Percentiles rank a stretch among this genome's conserved stretches.
Evolutionary conservation across 2,113 vertebrate genomes (phyloP).

Genomic region (Chaetodon trifascialis): DNA sequence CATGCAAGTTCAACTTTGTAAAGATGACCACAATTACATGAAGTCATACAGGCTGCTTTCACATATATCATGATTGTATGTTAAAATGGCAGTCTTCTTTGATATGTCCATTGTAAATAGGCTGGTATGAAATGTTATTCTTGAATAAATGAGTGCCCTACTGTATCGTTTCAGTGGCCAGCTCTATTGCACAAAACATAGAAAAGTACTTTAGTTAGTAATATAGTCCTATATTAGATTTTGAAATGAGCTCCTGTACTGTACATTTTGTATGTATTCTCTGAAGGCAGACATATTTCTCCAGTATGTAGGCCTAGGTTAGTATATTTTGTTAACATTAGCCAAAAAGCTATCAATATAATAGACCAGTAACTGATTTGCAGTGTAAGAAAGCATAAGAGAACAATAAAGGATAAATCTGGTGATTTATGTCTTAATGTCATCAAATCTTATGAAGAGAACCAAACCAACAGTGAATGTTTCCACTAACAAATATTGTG

Average conservation of each 20-base stretch:
- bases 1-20: not conserved
- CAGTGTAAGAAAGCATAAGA: not conserved
- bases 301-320: not conserved
- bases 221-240: not conserved
- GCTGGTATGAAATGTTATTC: slow-evolving; percentile 2
- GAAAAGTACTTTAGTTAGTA: not conserved
- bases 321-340: not conserved
- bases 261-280: too few relatives aligned
- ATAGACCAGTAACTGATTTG: not conserved
- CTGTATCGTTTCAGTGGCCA: not conserved
- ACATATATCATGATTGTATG: not conserved
- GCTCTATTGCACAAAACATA: not conserved
- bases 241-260: not conserved
- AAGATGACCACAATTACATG: not conserved
- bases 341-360: not conserved
- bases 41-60: slow-evolving; percentile 36
- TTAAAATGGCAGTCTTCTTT: not conserved
- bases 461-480: not conserved
- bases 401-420: not conserved
- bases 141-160: not conserved
- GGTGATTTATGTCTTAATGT: not conserved
- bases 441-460: not conserved
- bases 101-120: not conserved
- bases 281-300: too few relatives aligned
- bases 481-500: too few relatives aligned